Conservation (phyloP, 2,888 invertebrate genomes). For the Rosalia funebris region DNA sequence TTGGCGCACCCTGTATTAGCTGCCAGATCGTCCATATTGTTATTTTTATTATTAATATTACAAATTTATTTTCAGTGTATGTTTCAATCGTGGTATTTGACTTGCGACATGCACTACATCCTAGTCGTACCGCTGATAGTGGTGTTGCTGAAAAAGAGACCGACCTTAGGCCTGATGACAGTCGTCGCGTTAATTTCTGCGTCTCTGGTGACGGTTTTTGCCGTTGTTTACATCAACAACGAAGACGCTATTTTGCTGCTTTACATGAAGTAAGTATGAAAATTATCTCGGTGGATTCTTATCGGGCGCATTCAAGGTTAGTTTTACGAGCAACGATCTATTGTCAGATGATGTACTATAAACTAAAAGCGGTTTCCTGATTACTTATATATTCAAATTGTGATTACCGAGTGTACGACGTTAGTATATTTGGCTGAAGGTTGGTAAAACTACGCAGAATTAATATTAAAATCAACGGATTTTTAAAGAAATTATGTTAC, state of each 20-base stretch:
- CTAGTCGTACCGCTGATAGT: conserved; percentile 45
- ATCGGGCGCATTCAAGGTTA: background rate
- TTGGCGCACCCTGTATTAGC: no score
- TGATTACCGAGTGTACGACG: background rate
- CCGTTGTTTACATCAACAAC: conserved; percentile 47
- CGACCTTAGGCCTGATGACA: conserved; percentile 41
- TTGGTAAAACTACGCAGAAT: background rate
- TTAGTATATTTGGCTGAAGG: background rate
- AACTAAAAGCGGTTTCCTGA: background rate
- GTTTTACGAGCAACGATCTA: background rate
- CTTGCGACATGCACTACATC: conserved; percentile 53
- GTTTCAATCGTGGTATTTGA: conserved; percentile 69
- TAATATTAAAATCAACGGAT: conserved; percentile 12
- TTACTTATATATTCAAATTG: conserved; percentile 1
- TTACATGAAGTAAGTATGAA: conserved; percentile 50
- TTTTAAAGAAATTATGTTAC: no score
- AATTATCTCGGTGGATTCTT: background rate
- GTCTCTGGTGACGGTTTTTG: conserved; percentile 47
- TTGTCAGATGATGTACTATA: background rate
- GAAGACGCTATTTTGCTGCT: conserved; percentile 53
- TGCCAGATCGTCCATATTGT: no score
- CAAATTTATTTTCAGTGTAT: conserved; percentile 66
- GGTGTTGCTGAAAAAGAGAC: conserved; percentile 47
- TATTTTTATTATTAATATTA: no score
- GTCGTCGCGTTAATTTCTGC: conserved; percentile 35